phyloP scores from a whole-genome alignment of 2,888 invertebrate genomes.

The Geotrupes spiniger region DNA sequence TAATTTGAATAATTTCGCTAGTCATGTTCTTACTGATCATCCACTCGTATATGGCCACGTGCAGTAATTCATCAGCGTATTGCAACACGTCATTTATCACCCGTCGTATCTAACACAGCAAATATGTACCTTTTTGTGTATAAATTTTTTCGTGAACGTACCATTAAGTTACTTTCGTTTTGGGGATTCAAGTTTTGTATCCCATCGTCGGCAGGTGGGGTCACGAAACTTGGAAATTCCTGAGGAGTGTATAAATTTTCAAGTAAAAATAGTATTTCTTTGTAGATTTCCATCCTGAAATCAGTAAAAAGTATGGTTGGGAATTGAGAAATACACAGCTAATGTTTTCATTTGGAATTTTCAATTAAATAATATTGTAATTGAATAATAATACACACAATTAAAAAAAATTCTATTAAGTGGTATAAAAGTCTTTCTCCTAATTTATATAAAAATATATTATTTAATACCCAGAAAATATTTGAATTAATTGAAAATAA shows the following conservation, averaged over 20 bases:
- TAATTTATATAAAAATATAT: too few species aligned
- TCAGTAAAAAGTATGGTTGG: too few species aligned
- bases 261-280: slow-evolving; percentile 77
- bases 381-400: too few species aligned
- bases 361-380: too few species aligned
- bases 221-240: slow-evolving; percentile 12
- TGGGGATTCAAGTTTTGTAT: slow-evolving; percentile 16
- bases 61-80: slow-evolving; percentile 81
- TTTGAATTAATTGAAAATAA: too few species aligned
- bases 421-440: too few species aligned
- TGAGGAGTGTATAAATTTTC: slow-evolving; percentile 64
- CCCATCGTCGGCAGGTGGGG: slow-evolving; percentile 12
- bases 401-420: too few species aligned
- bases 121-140: not conserved
- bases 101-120: slow-evolving; percentile 53
- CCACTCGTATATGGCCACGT: slow-evolving; percentile 92
- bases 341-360: too few species aligned
- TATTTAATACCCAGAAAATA: too few species aligned
- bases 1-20: slow-evolving; percentile 64
- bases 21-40: slow-evolving; percentile 75
- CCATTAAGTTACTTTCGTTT: slow-evolving; percentile 15
- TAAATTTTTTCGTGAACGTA: not conserved
- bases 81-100: slow-evolving; percentile 67
- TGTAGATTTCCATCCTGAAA: slow-evolving; percentile 82
- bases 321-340: too few species aligned